Evolutionary conservation across 2,888 invertebrate species (phyloP).

Genomic region (Cremastobaeus sp.): DNA sequence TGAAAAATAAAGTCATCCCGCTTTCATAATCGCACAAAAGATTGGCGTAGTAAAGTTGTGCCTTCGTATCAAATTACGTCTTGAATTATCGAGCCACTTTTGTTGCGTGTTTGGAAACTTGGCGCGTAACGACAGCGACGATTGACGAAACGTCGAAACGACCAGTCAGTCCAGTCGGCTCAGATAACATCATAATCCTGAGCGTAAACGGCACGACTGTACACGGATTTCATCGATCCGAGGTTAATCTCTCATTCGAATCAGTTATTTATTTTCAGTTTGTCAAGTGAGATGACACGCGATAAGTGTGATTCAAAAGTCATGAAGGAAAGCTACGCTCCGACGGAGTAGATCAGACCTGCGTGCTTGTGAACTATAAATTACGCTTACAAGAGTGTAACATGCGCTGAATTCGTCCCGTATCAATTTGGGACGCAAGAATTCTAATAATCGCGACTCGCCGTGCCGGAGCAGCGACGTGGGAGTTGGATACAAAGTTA

Average conservation of each 20-base stretch:
- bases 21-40: constrained; percentile 44
- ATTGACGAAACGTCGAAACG: constrained; percentile 55
- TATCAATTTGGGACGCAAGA: constrained; percentile 27
- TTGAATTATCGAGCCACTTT: constrained; percentile 52
- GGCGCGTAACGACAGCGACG: constrained; percentile 32
- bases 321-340: constrained; percentile 20
- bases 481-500: constrained; percentile 23
- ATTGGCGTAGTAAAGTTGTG: constrained; percentile 20
- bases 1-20: constrained; percentile 38
- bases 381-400: constrained; percentile 14
- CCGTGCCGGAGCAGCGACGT: neutral
- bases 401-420: constrained; percentile 7
- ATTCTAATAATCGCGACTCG: constrained; percentile 24
- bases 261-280: constrained; percentile 14
- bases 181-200: constrained; percentile 33
- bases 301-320: constrained; percentile 25
- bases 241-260: constrained; percentile 1
- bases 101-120: constrained; percentile 48
- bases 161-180: constrained; percentile 34
- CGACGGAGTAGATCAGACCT: constrained; percentile 11
- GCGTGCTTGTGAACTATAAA: constrained; percentile 12
- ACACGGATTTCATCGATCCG: constrained; percentile 1
- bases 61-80: constrained; percentile 41
- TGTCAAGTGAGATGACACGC: constrained; percentile 8
- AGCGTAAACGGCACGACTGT: constrained; percentile 12